These are phyloP conservation scores for Therioaphis trifolii DNA, from an alignment of 2,888 invertebrate genomes.

Conservation along the genomic window DNA sequence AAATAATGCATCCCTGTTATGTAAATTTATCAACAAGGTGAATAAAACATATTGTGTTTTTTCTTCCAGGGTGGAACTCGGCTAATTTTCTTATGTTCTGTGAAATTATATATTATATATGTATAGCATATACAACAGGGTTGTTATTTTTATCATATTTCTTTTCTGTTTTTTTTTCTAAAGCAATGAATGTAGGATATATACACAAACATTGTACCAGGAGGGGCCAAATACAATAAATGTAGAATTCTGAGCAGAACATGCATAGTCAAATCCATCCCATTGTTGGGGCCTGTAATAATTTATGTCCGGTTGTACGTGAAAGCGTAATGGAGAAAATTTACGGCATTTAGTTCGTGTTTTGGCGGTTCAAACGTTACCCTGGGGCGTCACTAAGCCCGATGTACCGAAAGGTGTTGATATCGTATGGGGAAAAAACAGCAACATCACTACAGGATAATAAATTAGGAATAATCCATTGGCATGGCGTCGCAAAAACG, in stretches of 20 bases:
- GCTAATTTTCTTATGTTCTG: conserved; percentile 26
- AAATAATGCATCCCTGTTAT: background rate
- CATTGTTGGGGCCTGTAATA: conserved; percentile 52
- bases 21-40: background rate
- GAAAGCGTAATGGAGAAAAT: conserved; percentile 45
- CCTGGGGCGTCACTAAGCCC: conserved; percentile 58
- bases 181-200: conserved; percentile 11
- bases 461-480: conserved; percentile 43
- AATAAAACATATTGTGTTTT: conserved; percentile 39
- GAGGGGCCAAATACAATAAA: conserved; percentile 53
- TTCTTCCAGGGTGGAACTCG: background rate
- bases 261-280: conserved; percentile 53
- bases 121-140: background rate
- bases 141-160: conserved; percentile 9
- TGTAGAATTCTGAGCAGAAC: conserved; percentile 51
- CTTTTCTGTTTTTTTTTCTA: background rate
- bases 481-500: conserved; percentile 2
- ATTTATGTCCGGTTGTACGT: conserved; percentile 49
- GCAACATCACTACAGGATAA: conserved; percentile 40
- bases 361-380: conserved; percentile 61
- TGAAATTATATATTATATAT: background rate
- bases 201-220: background rate
- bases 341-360: conserved; percentile 59
- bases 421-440: conserved; percentile 40
- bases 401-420: conserved; percentile 54